A percentile compares a stretch with the other conserved stretches of the same genome.
Conservation (phyloP, 2,888 invertebrate species). For the Escarpia spicata region DNA sequence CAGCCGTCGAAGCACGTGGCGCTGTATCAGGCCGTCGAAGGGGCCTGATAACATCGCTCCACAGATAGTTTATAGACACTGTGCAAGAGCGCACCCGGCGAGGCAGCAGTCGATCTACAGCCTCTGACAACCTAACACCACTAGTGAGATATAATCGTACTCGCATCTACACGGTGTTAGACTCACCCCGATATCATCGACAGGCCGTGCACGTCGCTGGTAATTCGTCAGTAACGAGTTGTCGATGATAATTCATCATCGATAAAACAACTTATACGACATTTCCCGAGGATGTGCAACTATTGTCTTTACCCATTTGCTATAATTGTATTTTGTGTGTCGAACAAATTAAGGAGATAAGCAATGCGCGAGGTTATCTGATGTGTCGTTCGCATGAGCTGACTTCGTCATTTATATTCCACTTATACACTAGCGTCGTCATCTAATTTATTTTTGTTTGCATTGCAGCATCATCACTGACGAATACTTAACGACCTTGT, state of each 20-base stretch:
- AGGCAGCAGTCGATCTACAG: neutral
- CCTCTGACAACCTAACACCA: conserved; percentile 10
- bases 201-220: neutral
- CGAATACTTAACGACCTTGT: neutral
- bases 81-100: neutral
- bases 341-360: neutral
- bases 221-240: neutral
- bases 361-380: neutral
- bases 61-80: conserved; percentile 13
- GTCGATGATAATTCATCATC: conserved; percentile 4
- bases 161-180: neutral
- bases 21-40: neutral
- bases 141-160: conserved; percentile 1
- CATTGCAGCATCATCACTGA: conserved; percentile 16
- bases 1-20: neutral
- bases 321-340: neutral
- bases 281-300: neutral
- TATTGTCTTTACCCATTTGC: neutral
- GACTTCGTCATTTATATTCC: neutral
- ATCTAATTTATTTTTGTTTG: neutral
- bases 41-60: neutral
- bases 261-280: neutral
- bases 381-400: neutral
- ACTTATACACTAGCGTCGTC: neutral
- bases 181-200: neutral